phyloP scores from a whole-genome alignment of 2,888 invertebrate species.

The Aphidoletes aphidimyza region DNA sequence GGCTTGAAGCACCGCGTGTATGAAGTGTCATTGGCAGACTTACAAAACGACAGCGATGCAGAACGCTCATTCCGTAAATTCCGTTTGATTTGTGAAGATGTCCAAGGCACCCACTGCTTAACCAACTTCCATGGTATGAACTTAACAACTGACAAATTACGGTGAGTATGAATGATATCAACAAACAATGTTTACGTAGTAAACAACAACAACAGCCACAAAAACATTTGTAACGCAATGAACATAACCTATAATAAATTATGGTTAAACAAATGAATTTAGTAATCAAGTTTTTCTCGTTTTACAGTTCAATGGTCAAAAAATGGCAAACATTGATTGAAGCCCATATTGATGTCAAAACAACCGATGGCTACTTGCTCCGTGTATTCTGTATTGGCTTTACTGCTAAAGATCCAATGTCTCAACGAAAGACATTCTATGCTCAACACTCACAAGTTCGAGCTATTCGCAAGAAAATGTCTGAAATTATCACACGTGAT shows the following conservation, averaged over 20 bases:
- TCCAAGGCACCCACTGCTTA: constrained; percentile 94
- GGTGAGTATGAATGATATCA: constrained; percentile 68
- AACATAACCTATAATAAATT: constrained; percentile 14
- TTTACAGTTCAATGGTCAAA: constrained; percentile 91
- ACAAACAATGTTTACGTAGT: neutral
- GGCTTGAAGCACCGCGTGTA: constrained; percentile 97
- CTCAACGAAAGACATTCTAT: constrained; percentile 97
- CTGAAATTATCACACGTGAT: constrained; percentile 93
- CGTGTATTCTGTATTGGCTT: constrained; percentile 99
- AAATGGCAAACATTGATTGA: constrained; percentile 99
- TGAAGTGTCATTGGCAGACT: constrained; percentile 97
- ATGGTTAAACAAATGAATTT: no score
- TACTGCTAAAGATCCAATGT: constrained; percentile 94
- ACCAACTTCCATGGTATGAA: constrained; percentile 99
- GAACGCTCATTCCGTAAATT: constrained; percentile 99
- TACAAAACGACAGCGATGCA: constrained; percentile 95
- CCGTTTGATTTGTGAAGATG: constrained; percentile 96
- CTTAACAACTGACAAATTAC: constrained; percentile 97
- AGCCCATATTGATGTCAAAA: constrained; percentile 97
- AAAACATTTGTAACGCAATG: neutral
- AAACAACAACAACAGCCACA: neutral
- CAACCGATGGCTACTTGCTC: constrained; percentile 95
- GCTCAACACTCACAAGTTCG: constrained; percentile 98
- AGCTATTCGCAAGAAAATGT: constrained; percentile 96
- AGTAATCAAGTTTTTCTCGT: no score